Evolutionary conservation across 1,140 invertebrate genomes (phyloP), one percentile per base, ranked within the genome.

Genomic region (Acromyrmex charruanus): DNA sequence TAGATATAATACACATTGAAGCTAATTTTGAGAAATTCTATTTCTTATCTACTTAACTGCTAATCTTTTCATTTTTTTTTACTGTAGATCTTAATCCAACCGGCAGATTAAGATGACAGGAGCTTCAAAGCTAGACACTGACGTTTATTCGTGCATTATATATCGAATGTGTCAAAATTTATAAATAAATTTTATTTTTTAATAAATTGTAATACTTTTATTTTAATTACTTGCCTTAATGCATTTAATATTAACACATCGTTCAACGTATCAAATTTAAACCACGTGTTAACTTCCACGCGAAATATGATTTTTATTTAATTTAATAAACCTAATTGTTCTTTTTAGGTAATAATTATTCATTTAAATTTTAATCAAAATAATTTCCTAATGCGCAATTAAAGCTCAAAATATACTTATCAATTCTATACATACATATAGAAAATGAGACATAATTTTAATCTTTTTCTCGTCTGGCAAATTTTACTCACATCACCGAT

Each of bases 91-190:
- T 81, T 72, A 81, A 79, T 79, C 51, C 51, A 58, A 44, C 51
- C 77, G 58, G 77, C 77, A 79, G 77, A 79, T 79, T 79, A 79
- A 66, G 61, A 31, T 31, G 25, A 66, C 61, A 79, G 59, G 1
- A 25, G 31, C 25, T 28, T 65, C 39, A 31, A 49, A 66, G 7
- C 0, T 77, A 74, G 2, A 77, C 21, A 44, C 4, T 18, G 18
- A 77, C 0, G n/a, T 18, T 51, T 21, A 69, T n/a, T 79, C 14
- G 18, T 68, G 18, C 44, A 18, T 65, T n/a, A 49, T n/a, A 21
- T 14, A 71, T 25, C 25, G 3, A 69, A 4, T 5, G 28, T 12
- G 28, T 21, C 61, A 68, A 35, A 25, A 35, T 35, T 35, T 35
- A 35, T 35, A 35, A 10, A 25, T 49, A 69, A 49, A 21, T 79